Conservation (phyloP, 2,888 invertebrate species). For the Creontiades dilutus region DNA sequence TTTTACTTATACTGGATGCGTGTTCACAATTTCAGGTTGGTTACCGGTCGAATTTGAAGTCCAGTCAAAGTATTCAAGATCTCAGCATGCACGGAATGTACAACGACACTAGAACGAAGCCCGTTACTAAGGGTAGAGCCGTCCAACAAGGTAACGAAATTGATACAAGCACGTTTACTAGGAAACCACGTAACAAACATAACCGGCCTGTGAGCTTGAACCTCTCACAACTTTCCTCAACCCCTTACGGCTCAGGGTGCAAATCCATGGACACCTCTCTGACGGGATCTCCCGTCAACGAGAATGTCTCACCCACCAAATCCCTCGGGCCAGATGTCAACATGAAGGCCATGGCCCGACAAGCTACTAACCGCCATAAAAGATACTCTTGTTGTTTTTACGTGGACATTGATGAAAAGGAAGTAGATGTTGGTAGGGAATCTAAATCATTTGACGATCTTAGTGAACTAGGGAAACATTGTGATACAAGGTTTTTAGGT, state of each 20-base stretch:
- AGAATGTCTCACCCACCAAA: slow-evolving; percentile 80
- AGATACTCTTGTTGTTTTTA: slow-evolving; percentile 76
- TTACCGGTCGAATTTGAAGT: slow-evolving; percentile 87
- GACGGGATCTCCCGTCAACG: slow-evolving; percentile 90
- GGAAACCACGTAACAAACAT: slow-evolving; percentile 71
- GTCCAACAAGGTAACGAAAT: slow-evolving; percentile 75
- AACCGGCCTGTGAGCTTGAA: slow-evolving; percentile 81
- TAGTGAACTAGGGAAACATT: slow-evolving; percentile 75
- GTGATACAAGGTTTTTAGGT: slow-evolving; percentile 68
- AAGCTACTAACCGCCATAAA: slow-evolving; percentile 73
- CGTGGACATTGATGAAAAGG: slow-evolving; percentile 76
- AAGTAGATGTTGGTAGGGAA: slow-evolving; percentile 74
- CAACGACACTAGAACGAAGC: slow-evolving; percentile 66
- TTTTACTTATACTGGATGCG: no score
- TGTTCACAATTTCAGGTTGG: slow-evolving; percentile 82
- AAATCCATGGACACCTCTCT: slow-evolving; percentile 81
- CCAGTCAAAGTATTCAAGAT: slow-evolving; percentile 92
- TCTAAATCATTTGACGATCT: slow-evolving; percentile 75
- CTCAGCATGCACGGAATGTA: slow-evolving; percentile 82
- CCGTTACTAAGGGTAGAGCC: slow-evolving; percentile 71
- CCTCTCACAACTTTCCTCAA: slow-evolving; percentile 79
- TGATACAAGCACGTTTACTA: slow-evolving; percentile 74
- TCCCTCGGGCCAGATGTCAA: slow-evolving; percentile 78
- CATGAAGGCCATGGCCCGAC: slow-evolving; percentile 67
- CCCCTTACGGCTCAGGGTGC: slow-evolving; percentile 77